Base-by-base conservation (phyloP, 2,888 invertebrate species). In the Eucera pruinosa region DNA sequence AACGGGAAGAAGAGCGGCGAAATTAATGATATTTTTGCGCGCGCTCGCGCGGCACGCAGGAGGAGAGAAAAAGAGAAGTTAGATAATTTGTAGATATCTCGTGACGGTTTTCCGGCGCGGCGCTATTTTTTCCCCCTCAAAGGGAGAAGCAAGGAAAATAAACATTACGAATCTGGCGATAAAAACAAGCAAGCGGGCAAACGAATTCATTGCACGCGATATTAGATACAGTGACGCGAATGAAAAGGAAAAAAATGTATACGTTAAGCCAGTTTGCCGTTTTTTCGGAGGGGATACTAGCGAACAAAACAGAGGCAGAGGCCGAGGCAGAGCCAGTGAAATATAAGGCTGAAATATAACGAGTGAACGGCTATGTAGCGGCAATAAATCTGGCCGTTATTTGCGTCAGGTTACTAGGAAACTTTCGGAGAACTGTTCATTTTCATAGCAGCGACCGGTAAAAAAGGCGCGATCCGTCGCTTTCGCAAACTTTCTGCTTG, bases 341-440 rank as follows among this genome's bases (percentile, higher is more conserved):
- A 58, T 43, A 58, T 27, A 27, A 57, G 39, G 54, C 33, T 27
- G 52, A 54, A 36, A 20, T 47, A 20, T 47, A 47, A 62, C 20
- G 20, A 30, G 43, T 1, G 25, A 41, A 65, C 55, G 52, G 20
- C 5, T 43, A 54, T 18, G 50, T 65, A 71, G 58, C 39, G 30
- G 33, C 25, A 27, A 78, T 80, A 78, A 72, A 82, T 83, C 62
- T 54, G 25, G 15, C 33, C 43, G 54, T 64, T 77, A 72, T 60
- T 64, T 48, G 43, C 15, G 48, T 69, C 65, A 41, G 64, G 67
- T 50, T 65, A 58, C 50, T 58, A 50, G 43, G 30, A 67, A 78
- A 80, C 52, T 67, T 76, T 61, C 25, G 45, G 23, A 33, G 52
- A 78, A 67, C 33, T 55, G 55, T 74, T 74, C 71, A 74, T 82